Evolutionary conservation across 1,140 invertebrate species (phyloP), one percentile per base, ranked within the genome.

Genomic region (Doryteuthis pealeii): DNA sequence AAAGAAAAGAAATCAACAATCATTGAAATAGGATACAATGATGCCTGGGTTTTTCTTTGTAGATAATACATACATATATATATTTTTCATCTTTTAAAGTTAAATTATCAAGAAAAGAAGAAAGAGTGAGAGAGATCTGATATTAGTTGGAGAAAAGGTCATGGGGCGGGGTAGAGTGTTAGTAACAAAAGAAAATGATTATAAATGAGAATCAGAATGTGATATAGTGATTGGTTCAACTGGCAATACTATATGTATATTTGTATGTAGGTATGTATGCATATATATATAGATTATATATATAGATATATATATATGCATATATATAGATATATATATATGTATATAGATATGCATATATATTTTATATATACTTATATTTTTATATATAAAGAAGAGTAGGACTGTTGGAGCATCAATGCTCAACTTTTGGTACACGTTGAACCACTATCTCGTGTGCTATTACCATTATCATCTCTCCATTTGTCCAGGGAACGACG

Each of bases 401-500:
- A 58, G 26, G 54, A 58, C 54, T 58, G 54, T 22, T 28, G 54
- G 5, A 5, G 66, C 32, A 30, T 18, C 30, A 18, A 14, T 49
- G 70, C 76, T 79, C 79, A 82, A 76, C 80, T 82, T 74, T 80
- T 84, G 78, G 70, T 77, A 73, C 79, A 82, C 22, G 70, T 72
- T 18, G 72, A 62, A 18, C 76, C 81, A 76, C 80, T 82, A 68
- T 84, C 83, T 14, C 85, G 76, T 65, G 83, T 83, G 77, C 81
- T 84, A 76, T 85, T 87, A 10, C 85, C 85, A 62, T 87, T 82
- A 74, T 98, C 97, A 87, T 99, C 97, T 86, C 96, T 95, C 97
- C 97, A 99, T 87, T 99, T 99, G 89, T 99, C 98, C 93, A 98
- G 96, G 3, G 96, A 97, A 72, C 98, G 91, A 79, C 98, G 91